Conservation (phyloP, 2,888 invertebrate genomes). For the Aspidapion aeneum region DNA sequence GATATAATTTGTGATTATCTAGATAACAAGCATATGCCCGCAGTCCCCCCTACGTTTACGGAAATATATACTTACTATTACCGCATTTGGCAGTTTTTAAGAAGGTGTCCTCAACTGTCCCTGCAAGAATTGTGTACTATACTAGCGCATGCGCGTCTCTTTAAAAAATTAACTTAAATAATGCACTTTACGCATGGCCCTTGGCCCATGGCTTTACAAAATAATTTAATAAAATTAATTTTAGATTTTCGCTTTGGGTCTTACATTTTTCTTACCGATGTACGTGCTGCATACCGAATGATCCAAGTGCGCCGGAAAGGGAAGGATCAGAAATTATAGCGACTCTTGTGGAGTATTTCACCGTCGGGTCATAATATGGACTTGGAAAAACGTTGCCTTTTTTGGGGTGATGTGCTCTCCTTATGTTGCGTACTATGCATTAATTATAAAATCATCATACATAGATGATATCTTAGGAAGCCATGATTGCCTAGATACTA, state of each 20-base stretch:
- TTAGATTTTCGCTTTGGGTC: neutral
- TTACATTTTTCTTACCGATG: neutral
- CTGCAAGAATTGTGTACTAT: neutral
- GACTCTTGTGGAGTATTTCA: neutral
- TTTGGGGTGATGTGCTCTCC: neutral
- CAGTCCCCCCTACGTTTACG: neutral
- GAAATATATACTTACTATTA: neutral
- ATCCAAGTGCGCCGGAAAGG: neutral
- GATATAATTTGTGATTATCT: neutral
- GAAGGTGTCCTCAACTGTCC: neutral
- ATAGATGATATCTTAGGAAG: slow-evolving; percentile 4
- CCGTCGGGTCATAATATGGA: too few species aligned
- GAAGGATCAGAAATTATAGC: neutral
- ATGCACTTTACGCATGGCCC: neutral
- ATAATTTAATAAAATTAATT: neutral
- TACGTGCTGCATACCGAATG: neutral
- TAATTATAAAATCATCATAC: neutral
- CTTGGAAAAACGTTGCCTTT: neutral
- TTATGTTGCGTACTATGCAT: neutral
- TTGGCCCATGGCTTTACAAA: neutral
- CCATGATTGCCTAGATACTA: too few species aligned
- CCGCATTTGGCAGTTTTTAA: neutral
- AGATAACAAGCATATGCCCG: neutral
- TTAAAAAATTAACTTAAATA: neutral
- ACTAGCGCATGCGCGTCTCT: neutral